These are phyloP conservation scores for Campoplex nolae DNA, from an alignment of 2,888 invertebrate species.

Conservation along the genomic window DNA sequence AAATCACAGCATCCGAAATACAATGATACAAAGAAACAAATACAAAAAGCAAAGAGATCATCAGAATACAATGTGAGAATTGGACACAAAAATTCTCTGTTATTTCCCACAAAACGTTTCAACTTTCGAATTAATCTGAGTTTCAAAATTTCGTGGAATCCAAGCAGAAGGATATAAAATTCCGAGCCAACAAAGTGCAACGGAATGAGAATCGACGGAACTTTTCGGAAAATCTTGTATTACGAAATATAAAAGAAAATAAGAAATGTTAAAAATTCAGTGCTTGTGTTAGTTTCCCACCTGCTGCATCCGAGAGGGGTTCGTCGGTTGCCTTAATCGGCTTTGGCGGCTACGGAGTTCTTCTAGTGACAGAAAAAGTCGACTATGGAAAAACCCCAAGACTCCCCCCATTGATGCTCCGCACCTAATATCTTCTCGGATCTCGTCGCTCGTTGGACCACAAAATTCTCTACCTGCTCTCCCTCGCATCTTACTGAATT, in stretches of 20 bases:
- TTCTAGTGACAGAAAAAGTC: slow-evolving; percentile 49
- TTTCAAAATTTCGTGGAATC: not conserved
- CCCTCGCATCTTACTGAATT: slow-evolving; percentile 3
- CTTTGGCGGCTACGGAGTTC: slow-evolving; percentile 41
- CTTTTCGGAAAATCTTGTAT: not conserved
- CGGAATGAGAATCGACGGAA: slow-evolving; percentile 1
- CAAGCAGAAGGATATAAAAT: not conserved
- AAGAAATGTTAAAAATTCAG: slow-evolving; percentile 25
- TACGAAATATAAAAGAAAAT: not conserved
- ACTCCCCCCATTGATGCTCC: slow-evolving; percentile 9
- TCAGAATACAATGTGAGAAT: not conserved
- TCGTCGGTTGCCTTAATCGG: slow-evolving; percentile 33
- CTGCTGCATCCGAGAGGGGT: slow-evolving; percentile 10
- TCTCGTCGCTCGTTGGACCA: slow-evolving; percentile 32
- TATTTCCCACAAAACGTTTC: not conserved
- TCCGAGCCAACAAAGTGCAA: not conserved
- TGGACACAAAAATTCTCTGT: not conserved
- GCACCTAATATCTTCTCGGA: slow-evolving; percentile 10
- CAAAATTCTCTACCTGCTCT: slow-evolving; percentile 52
- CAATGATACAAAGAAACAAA: not conserved
- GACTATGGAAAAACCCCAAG: slow-evolving; percentile 55
- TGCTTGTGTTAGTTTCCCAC: slow-evolving; percentile 18
- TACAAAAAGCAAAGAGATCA: not conserved
- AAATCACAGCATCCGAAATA: not conserved
- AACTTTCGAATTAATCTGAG: too few relatives aligned